Base-by-base conservation (phyloP, 1,140 invertebrate species). In the Lutraria rhynchaena region DNA sequence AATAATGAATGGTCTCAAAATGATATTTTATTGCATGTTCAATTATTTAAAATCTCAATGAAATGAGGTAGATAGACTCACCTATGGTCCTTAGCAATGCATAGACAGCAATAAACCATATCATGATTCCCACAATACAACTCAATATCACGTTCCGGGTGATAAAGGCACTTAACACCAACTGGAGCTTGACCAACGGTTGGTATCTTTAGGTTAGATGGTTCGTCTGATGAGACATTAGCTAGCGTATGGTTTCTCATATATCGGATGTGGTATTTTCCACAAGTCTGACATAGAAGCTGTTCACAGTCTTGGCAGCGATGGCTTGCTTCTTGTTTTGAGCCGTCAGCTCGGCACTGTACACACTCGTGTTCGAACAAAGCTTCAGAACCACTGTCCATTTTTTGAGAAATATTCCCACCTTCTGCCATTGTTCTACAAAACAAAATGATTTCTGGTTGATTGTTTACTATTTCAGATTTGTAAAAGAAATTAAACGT, bases 371-470 rank as follows among this genome's bases (percentile, higher is more conserved):
- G 24, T 19, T 65, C 61, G 27, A 24, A 27, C 2, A 13, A n/a
- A 4, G 37, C 61, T 22, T 65, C 61, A 11, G 61, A 65, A 65
- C 61, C 61, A 33, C 46, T 24, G 7, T 44, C 11, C 11, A 65
- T 35, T 11, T n/a, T 44, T 46, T 1, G 37, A n/a, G n/a, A n/a
- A 4, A 65, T 44, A 24, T 44, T 24, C 5, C 61, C n/a, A 1
- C 61, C 37, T 24, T 65, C 61, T 24, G 61, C 61, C 61, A 65
- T 65, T 65, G 3, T 61, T n/a, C n/a, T n/a, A n/a, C 37, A 27
- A 75, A 33, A 17, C 1, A 67, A 0, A 3, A 33, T 55, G 65
- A 58, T 44, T 58, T 71, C 69, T 58, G 57, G 41, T 1, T 67
- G 11, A 49, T 49, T n/a, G n/a, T 49, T n/a, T 13, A 13, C 46